Evolutionary conservation across 2,113 vertebrate species (phyloP), one percentile per base, ranked within the genome.

Genomic region (Ascaphus truei): DNA sequence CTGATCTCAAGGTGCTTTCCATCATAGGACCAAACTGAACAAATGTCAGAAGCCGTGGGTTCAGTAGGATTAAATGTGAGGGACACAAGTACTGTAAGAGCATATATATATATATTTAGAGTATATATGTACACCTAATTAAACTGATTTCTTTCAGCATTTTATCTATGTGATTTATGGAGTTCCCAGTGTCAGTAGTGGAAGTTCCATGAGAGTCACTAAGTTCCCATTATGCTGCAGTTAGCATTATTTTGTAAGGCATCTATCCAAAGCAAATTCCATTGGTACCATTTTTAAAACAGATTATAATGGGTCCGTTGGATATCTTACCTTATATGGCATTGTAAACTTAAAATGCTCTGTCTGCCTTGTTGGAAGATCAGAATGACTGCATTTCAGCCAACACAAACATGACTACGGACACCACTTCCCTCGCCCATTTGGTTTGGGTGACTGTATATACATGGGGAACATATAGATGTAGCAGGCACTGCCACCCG

Each of bases 231-330:
- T 25, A 69, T 59, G 16, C 25, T 16, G 41, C 53, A 30, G 27
- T 57, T 34, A 10, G 27, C 8, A 15, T 57, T 68, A 58, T 68
- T 58, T 48, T 36, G 16, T 3, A 18, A 31, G 66, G 66, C 66
- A 69, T n/a, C 43, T 18, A 22, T 69, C 66, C 66, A 69, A 62
- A 69, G 56, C 37, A 60, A 58, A 69, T 69, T 69, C 66, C 66
- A 39, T 20, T 34, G 20, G 22, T 68, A 43, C 65, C 65, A 59
- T 68, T 68, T 68, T 59, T 59, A 68, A 62, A 59, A 36, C 55
- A 68, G 29, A 68, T 68, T 47, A 31, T 50, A 68, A 47, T 15
- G 41, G 39, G 55, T 5, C 55, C 26, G 43, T 8, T 26, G 27
- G 56, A 58, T 51, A 69, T 60, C 22, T 60, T 34, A 60, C 66